Base-by-base conservation (phyloP, 1,140 invertebrate species). In the Cotesia typhae region DNA sequence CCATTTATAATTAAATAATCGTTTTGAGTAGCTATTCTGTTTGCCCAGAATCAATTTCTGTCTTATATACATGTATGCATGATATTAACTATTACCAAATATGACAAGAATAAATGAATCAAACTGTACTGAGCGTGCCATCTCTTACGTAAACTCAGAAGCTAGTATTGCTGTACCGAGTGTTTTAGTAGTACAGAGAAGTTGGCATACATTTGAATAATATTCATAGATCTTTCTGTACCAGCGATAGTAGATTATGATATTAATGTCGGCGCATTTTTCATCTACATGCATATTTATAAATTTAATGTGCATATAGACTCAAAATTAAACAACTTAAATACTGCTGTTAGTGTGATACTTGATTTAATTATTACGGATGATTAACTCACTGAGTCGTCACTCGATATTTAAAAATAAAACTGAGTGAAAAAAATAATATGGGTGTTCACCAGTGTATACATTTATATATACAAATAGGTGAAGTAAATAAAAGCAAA, bases 221-320 rank as follows among this genome's bases (percentile, higher is more conserved):
- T 63, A 71, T 71, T 71, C 69, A 71, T 71, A 71, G 69, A 71
- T 64, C 60, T 64, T 41, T 63, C 60, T 35, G 38, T 9, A 36
- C 12, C 47, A 63, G 38, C 47, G 37, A 28, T 63, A 70, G 57
- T 61, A 60, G 55, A 61, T 70, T 47, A 70, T 10, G 64, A 67
- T 67, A 41, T 67, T 41, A 17, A 67, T 67, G 64, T 67, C 64
- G 64, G 51, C 64, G 53, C 17, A 36, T 20, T 52, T 52, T 41
- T 52, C 64, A 67, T 67, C 41, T 67, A 47, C 52, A 55, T 55
- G 12, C 53, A 55, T 55, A 14, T 55, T 55, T 55, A 55, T 55
- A n/a, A 10, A 10, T 47, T 47, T 47, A 47, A 47, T 47, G 10
- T 47, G 41, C 10, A 47, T 47, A 47, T 47, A 47, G 41, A 47